phyloP scores from a whole-genome alignment of 2,113 vertebrate genomes.

The Misgurnus mizolepis region DNA sequence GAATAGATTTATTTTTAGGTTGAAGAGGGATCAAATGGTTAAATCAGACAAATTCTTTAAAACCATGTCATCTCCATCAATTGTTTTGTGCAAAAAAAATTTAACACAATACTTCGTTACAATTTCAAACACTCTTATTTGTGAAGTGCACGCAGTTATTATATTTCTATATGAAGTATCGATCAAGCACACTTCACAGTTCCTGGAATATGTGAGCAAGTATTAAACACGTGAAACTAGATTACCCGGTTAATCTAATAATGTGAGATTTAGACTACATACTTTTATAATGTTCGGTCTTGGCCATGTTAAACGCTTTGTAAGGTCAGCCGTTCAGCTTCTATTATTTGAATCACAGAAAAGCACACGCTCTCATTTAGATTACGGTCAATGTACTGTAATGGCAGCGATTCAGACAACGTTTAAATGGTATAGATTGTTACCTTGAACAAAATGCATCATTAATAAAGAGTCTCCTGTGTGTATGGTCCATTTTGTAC shows the following conservation, averaged over 20 bases:
- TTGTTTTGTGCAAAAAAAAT: too few relatives aligned
- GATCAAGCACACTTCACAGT: not conserved
- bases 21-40: not conserved
- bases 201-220: constrained; percentile 4
- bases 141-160: not conserved
- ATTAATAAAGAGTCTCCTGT: constrained; percentile 25
- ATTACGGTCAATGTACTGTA: not conserved
- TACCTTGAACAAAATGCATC: not conserved
- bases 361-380: not conserved
- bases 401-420: not conserved
- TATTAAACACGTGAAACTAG: not conserved
- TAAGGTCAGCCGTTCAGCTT: not conserved
- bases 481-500: constrained; percentile 16
- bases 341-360: not conserved
- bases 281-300: not conserved
- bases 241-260: not conserved
- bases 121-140: too few relatives aligned
- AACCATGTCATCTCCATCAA: not conserved
- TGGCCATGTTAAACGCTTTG: not conserved
- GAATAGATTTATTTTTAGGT: constrained; percentile 1
- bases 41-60: too few relatives aligned
- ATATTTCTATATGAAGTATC: not conserved
- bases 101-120: not conserved
- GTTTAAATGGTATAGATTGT: not conserved
- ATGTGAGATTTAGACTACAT: not conserved